Conservation (phyloP, 2,797 vertebrate species). For the Pangasius macronema region DNA sequence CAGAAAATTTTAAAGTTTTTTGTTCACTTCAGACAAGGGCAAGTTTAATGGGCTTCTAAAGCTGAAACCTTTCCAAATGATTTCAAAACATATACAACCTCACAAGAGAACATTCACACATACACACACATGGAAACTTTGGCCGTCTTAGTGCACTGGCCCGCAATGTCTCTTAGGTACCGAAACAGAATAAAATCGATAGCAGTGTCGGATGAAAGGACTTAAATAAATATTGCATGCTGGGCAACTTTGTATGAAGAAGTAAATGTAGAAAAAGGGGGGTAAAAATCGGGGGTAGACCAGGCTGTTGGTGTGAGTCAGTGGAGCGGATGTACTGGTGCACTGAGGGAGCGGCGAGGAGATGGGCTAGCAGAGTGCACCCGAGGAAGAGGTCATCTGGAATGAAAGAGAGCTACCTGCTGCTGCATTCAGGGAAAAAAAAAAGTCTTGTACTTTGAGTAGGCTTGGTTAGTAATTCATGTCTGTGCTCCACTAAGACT, state of each 20-base stretch:
- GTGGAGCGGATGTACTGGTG: conserved; percentile 44
- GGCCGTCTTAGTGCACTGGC: conserved; percentile 30
- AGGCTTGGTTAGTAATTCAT: conserved; percentile 74
- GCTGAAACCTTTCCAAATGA: conserved; percentile 26
- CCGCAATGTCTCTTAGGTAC: conserved; percentile 40
- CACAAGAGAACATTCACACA: conserved; percentile 3
- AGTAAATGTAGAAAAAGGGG: conserved; percentile 42
- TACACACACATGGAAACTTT: conserved; percentile 27
- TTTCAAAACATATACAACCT: conserved; percentile 32
- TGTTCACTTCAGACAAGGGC: background rate
- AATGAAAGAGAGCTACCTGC: conserved; percentile 30
- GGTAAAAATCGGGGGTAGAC: conserved; percentile 21
- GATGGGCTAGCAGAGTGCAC: conserved; percentile 32
- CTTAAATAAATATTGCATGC: conserved; percentile 63
- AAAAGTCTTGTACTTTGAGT: conserved; percentile 69
- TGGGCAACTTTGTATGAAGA: conserved; percentile 62
- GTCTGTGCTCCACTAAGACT: conserved; percentile 64
- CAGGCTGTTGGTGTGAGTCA: conserved; percentile 40
- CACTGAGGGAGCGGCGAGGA: conserved; percentile 18
- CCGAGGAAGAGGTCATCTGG: conserved; percentile 35
- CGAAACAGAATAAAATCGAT: conserved; percentile 49
- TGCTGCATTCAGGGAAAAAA: conserved; percentile 50
- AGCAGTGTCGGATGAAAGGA: conserved; percentile 50
- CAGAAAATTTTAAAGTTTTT: background rate
- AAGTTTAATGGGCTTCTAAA: conserved; percentile 15